Evolutionary conservation across 2,797 vertebrate species (phyloP).

Genomic region (Emys orbicularis): DNA sequence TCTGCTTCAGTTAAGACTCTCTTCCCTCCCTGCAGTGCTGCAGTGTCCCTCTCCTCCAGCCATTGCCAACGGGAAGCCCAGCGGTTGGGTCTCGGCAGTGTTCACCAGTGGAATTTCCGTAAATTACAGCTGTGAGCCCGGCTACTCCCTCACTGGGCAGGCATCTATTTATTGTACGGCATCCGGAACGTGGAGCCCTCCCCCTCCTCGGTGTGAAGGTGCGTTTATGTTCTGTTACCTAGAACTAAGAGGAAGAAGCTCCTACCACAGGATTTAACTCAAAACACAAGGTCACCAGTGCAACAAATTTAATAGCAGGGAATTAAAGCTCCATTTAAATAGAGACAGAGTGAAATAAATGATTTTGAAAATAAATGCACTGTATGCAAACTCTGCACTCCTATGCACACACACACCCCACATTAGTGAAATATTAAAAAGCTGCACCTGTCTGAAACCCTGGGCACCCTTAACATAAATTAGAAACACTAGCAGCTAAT

Average conservation of each 20-base stretch:
- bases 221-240: background rate
- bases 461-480: too few relatives aligned
- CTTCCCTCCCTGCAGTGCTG: background rate
- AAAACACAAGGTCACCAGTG: background rate
- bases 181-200: conserved; percentile 70
- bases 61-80: background rate
- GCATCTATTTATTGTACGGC: conserved; percentile 41
- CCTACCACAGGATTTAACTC: too few relatives aligned
- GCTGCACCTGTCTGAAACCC: too few relatives aligned
- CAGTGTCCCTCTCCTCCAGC: background rate
- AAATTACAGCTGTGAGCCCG: conserved; percentile 73
- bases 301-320: background rate
- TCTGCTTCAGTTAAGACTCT: too few relatives aligned
- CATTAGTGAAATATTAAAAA: too few relatives aligned
- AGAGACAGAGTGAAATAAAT: too few relatives aligned
- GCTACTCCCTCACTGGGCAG: conserved; percentile 67
- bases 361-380: too few relatives aligned
- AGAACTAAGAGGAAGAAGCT: too few relatives aligned
- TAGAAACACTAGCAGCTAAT: too few relatives aligned
- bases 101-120: conserved; percentile 41
- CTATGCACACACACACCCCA: too few relatives aligned
- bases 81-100: background rate
- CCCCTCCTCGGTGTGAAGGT: conserved; percentile 67
- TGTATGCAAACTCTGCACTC: too few relatives aligned
- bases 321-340: background rate